A percentile compares a stretch with the other conserved stretches of the same genome.
These are phyloP conservation scores for Amphipoea oculea DNA, from an alignment of 2,888 invertebrate species.

Conservation along the genomic window DNA sequence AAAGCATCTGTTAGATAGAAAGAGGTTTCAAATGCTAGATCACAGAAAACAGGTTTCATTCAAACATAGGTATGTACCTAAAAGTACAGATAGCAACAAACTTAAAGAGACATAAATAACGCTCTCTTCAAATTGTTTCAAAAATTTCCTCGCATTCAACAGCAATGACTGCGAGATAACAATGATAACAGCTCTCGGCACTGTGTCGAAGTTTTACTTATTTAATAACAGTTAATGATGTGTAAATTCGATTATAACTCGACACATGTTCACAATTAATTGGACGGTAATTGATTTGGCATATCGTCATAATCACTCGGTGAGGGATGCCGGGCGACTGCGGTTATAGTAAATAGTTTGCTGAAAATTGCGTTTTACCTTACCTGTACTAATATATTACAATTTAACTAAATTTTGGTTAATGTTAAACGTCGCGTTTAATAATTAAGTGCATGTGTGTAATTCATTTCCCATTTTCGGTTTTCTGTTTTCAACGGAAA, in stretches of 20 bases:
- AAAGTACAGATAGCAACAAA: conserved; percentile 17
- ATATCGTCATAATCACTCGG: conserved; percentile 55
- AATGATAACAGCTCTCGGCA: conserved; percentile 34
- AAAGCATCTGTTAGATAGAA: conserved; percentile 1
- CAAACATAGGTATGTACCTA: neutral
- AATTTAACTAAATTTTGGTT: conserved; percentile 15
- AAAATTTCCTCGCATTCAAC: conserved; percentile 29
- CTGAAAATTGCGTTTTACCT: conserved; percentile 42
- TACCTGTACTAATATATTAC: conserved; percentile 24
- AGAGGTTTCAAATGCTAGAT: neutral
- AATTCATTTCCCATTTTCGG: conserved; percentile 11
- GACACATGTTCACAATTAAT: conserved; percentile 60
- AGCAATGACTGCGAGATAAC: conserved; percentile 29
- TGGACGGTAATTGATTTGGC: conserved; percentile 61
- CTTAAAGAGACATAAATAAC: conserved; percentile 6
- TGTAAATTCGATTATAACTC: conserved; percentile 58
- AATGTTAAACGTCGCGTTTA: conserved; percentile 19
- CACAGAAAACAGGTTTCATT: conserved; percentile 22
- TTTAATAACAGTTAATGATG: conserved; percentile 56
- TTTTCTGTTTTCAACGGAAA: conserved; percentile 2
- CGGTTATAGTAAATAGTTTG: conserved; percentile 45
- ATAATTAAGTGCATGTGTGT: neutral
- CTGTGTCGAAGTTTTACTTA: conserved; percentile 57
- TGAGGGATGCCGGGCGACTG: conserved; percentile 37
- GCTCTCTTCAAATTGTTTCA: conserved; percentile 36